Evolutionary conservation across 2,113 vertebrate species (phyloP), one percentile per base, ranked within the genome.

Genomic region (Rostratula benghalensis): DNA sequence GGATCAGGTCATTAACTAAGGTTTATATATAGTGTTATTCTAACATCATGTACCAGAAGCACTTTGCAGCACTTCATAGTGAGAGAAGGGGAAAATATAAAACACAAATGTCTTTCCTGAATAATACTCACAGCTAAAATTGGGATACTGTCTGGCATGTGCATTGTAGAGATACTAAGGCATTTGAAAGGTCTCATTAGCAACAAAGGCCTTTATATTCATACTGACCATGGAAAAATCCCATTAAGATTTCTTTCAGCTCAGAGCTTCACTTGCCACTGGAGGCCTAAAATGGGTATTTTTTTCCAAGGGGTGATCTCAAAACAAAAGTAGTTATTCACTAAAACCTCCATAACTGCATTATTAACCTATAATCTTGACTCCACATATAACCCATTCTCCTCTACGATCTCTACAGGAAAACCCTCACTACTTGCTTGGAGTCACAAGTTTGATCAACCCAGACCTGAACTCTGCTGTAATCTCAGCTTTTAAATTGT

Each of bases 341-440:
- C 0, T 4, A 27, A 80, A 13, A 61, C 9, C 60, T 90, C 74
- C 80, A 74, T 10, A 53, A 19, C 9, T 59, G n/a, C 25, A 30
- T 20, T 43, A 65, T 80, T 41, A 83, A 86, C 8, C 6, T 63
- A 77, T 54, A 24, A 59, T 39, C 41, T 57, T 18, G 0, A 39
- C 5, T 56, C 53, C 73, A 1, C 39, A 11, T 39, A 39, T 39
- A 33, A 4, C n/a, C 7, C 1, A 0, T 45, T 88, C 7, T 83
- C 11, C 22, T 50, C n/a, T 57, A 23, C 1, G 0, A 0, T 45
- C 16, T 76, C 48, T 45, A 25, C 23, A 67, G 23, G 15, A 73
- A 73, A 60, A 63, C 45, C 4, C 13, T 71, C 28, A 68, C 11
- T 16, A 8, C 27, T 76, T 70, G 17, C 46, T 43, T 48, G 30